These are phyloP conservation scores for Drosophila flavopinicola DNA, from an alignment of 2,888 invertebrate genomes.

Conservation along the genomic window DNA sequence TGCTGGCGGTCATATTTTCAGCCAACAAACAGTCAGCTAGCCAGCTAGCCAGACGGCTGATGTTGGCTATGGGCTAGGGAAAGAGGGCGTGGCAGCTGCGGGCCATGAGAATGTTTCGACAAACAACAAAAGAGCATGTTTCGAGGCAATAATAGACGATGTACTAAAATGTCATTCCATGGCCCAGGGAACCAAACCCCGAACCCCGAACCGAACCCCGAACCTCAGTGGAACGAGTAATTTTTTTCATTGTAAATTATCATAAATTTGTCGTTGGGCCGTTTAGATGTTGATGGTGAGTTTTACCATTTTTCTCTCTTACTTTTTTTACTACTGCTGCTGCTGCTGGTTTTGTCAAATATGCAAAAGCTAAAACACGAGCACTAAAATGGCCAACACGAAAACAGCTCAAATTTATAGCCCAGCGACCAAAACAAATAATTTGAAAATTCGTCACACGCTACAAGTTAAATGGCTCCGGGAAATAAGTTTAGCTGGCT, in stretches of 20 bases:
- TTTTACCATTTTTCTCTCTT: slow-evolving; percentile 34
- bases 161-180: slow-evolving; percentile 79
- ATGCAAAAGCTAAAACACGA: slow-evolving; percentile 51
- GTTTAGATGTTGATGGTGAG: slow-evolving; percentile 62
- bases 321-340: slow-evolving; percentile 6
- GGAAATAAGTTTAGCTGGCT: not conserved
- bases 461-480: slow-evolving; percentile 48
- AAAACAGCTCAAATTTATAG: slow-evolving; percentile 70
- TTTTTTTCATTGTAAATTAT: slow-evolving; percentile 69
- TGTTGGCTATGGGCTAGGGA: slow-evolving; percentile 15
- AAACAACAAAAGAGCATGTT: slow-evolving; percentile 81
- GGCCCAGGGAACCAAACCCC: slow-evolving; percentile 54
- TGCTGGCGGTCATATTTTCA: slow-evolving; percentile 79
- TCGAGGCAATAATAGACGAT: slow-evolving; percentile 80
- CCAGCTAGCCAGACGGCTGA: no score
- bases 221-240: slow-evolving; percentile 38
- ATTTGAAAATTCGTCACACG: slow-evolving; percentile 80
- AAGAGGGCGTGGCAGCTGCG: slow-evolving; percentile 54
- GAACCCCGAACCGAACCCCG: no score
- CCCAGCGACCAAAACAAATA: slow-evolving; percentile 72
- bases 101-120: slow-evolving; percentile 76
- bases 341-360: slow-evolving; percentile 63
- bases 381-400: slow-evolving; percentile 52
- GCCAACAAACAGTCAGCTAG: slow-evolving; percentile 56
- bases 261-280: slow-evolving; percentile 79